Conservation (phyloP, 37 sponge, comb jelly and placozoan genomes). For the Spongilla lacustris region DNA sequence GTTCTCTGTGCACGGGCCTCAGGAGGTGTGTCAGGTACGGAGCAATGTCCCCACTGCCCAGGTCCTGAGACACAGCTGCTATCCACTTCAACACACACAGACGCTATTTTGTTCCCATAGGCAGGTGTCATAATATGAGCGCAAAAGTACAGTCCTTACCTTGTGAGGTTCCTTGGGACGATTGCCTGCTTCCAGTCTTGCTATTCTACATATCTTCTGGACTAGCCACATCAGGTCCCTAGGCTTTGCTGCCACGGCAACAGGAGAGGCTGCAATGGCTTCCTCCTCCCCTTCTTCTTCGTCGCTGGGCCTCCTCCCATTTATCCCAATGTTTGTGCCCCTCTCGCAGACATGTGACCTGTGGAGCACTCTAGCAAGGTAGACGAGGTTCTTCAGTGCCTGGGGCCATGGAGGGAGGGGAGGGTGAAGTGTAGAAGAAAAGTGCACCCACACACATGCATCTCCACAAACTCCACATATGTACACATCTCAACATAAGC, state of each 20-base stretch:
- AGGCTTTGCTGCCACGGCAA: neutral
- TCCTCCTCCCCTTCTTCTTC: constrained; percentile 12
- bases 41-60: constrained; percentile 43
- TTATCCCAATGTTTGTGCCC: too few species aligned
- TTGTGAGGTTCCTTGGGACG: constrained; percentile 77
- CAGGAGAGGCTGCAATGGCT: neutral
- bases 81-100: constrained; percentile 83
- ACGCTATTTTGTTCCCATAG: too few species aligned
- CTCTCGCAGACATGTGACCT: too few species aligned
- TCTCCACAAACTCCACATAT: neutral
- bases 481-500: too few species aligned
- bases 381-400: constrained; percentile 83
- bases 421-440: neutral
- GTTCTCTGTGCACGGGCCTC: constrained; percentile 68
- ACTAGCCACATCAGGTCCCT: constrained; percentile 42
- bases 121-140: too few species aligned
- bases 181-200: constrained; percentile 75
- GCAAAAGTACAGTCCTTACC: constrained; percentile 11
- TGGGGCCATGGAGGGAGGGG: neutral
- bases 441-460: neutral
- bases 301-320: too few species aligned
- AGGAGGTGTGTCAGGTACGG: constrained; percentile 54
- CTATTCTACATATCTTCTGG: constrained; percentile 54
- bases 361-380: constrained; percentile 54
- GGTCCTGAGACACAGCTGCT: constrained; percentile 74